These are phyloP conservation scores for Hetaerina americana DNA, from an alignment of 1,140 invertebrate species.

Conservation along the genomic window DNA sequence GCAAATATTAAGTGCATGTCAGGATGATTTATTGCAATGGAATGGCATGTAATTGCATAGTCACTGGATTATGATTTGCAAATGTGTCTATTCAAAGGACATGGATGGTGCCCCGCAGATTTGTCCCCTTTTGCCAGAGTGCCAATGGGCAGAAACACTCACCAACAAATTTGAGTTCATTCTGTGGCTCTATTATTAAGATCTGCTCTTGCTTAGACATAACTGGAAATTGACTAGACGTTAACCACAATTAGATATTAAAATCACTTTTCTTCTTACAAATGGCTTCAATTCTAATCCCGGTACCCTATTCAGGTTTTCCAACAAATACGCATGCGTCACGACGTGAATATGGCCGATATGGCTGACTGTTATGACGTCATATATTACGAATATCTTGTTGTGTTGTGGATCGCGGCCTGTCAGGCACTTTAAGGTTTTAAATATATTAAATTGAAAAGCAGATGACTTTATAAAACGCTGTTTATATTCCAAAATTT, in stretches of 20 bases:
- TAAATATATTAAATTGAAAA: too few relatives aligned
- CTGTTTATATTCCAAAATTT: too few relatives aligned
- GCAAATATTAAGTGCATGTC: too few relatives aligned
- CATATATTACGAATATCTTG: not conserved
- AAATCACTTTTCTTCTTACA: conserved; percentile 4
- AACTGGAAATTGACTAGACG: not conserved
- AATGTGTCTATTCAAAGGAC: not conserved
- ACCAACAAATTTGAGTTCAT: conserved; percentile 61
- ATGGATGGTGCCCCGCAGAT: not conserved
- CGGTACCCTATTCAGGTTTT: conserved; percentile 18
- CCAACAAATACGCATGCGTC: conserved; percentile 31
- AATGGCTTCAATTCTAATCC: conserved; percentile 17
- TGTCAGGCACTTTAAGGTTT: too few relatives aligned
- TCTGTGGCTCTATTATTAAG: conserved; percentile 54
- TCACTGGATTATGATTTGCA: not conserved
- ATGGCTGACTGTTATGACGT: not conserved
- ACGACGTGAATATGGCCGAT: conserved; percentile 21
- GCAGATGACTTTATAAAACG: too few relatives aligned
- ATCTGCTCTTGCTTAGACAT: conserved; percentile 41
- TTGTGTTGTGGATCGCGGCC: too few relatives aligned
- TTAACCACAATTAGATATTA: not conserved
- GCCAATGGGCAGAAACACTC: conserved; percentile 16
- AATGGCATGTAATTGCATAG: not conserved
- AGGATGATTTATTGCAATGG: too few relatives aligned
- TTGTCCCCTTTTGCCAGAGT: not conserved